These are phyloP conservation scores for Drosophila sp. DNA, from an alignment of 1,140 invertebrate genomes.

Conservation along the genomic window DNA sequence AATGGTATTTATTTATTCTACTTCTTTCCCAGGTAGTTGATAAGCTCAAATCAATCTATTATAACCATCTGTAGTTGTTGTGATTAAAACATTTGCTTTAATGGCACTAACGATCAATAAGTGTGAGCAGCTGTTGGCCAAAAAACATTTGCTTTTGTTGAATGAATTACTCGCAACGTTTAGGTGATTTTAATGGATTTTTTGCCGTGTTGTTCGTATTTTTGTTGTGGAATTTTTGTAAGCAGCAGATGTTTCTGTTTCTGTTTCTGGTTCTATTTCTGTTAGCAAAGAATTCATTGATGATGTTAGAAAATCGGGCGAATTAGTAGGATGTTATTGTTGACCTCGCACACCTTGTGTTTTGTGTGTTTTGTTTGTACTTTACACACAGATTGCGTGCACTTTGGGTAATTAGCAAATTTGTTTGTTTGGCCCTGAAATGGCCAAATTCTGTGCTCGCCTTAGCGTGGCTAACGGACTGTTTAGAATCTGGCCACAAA, in stretches of 20 bases:
- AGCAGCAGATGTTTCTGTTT: background rate
- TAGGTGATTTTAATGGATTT: background rate
- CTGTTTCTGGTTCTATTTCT: no score
- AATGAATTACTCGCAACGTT: constrained; percentile 5
- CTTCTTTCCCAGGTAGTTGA: background rate
- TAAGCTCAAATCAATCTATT: background rate
- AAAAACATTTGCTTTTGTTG: constrained; percentile 10
- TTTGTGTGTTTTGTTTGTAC: constrained; percentile 26
- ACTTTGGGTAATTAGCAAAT: constrained; percentile 43
- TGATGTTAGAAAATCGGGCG: background rate
- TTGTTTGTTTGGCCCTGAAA: constrained; percentile 54
- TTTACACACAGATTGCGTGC: constrained; percentile 27
- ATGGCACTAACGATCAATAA: constrained; percentile 10
- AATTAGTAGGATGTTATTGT: constrained; percentile 19
- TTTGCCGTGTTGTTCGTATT: background rate
- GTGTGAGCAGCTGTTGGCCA: constrained; percentile 12
- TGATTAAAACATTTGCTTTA: constrained; percentile 3
- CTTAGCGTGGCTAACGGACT: background rate
- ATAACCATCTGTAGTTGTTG: constrained; percentile 1
- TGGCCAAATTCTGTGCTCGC: background rate
- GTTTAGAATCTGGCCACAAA: constrained; percentile 39
- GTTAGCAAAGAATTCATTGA: background rate
- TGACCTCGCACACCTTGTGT: constrained; percentile 1
- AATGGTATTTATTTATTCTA: background rate
- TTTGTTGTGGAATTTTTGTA: no score